Evolutionary conservation across 2,113 vertebrate species (phyloP).

Genomic region (Cyphomyrus plagiostoma): DNA sequence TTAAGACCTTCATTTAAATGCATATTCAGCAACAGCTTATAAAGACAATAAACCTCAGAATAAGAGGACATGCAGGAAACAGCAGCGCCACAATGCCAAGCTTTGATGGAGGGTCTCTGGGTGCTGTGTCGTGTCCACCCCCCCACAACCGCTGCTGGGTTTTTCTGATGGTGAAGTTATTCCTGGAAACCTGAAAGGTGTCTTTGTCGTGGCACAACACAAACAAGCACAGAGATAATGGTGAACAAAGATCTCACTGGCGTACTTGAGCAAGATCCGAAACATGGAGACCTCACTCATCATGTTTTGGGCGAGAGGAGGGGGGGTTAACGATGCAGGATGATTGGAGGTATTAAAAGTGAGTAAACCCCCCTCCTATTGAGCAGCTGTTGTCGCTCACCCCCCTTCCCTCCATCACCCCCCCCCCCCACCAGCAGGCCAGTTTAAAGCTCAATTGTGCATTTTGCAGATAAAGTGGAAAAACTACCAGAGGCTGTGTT

Average conservation of each 20-base stretch:
- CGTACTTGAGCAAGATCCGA: background rate
- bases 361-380: conserved; percentile 70
- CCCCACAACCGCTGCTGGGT: background rate
- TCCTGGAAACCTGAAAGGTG: background rate
- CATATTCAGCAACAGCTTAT: background rate
- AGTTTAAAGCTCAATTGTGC: conserved; percentile 93
- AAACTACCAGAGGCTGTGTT: conserved; percentile 90
- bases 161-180: background rate
- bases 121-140: no score
- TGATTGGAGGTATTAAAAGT: conserved; percentile 77
- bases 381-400: conserved; percentile 68
- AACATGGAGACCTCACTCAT: background rate
- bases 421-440: conserved; percentile 66
- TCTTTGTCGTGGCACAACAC: background rate
- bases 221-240: conserved; percentile 7
- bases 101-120: background rate
- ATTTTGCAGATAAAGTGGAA: conserved; percentile 92
- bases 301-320: conserved; percentile 32
- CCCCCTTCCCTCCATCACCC: no score
- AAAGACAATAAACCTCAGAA: background rate
- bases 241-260: background rate
- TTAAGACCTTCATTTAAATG: background rate
- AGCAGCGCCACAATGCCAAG: background rate
- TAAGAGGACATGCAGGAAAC: background rate
- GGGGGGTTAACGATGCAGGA: conserved; percentile 67